Conservation (phyloP, 2,113 vertebrate genomes). For the Boulengeromyrus knoepffleri region DNA sequence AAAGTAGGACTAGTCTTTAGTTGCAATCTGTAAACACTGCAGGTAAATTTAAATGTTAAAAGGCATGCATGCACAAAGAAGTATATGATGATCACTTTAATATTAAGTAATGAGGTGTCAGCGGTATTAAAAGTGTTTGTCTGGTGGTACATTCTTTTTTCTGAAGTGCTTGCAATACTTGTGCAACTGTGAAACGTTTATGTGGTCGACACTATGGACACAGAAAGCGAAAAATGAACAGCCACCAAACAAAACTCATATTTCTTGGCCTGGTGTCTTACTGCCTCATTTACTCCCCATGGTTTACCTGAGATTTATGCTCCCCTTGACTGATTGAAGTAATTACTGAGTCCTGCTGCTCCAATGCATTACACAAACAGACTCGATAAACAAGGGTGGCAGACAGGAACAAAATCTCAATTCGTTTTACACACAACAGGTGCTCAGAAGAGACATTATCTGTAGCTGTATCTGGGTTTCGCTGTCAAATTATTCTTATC, state of each 20-base stretch:
- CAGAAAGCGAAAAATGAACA: slow-evolving; percentile 41
- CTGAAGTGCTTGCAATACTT: neutral
- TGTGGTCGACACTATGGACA: slow-evolving; percentile 31
- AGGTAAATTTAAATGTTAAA: neutral
- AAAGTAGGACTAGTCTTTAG: slow-evolving; percentile 11
- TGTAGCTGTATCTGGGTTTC: neutral
- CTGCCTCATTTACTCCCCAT: slow-evolving; percentile 58
- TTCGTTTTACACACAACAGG: slow-evolving; percentile 14
- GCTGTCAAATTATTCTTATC: neutral
- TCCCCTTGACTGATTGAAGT: slow-evolving; percentile 54
- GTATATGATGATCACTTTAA: neutral
- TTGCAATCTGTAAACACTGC: neutral
- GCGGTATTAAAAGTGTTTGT: neutral
- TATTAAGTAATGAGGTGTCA: neutral
- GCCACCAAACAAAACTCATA: slow-evolving; percentile 50
- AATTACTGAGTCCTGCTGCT: slow-evolving; percentile 59
- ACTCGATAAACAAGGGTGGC: slow-evolving; percentile 37
- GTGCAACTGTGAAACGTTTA: neutral
- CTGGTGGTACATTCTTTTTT: neutral
- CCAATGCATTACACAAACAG: slow-evolving; percentile 55
- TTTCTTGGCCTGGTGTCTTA: slow-evolving; percentile 48
- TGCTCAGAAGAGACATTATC: neutral
- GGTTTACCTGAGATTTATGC: slow-evolving; percentile 58
- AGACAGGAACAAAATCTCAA: slow-evolving; percentile 22
- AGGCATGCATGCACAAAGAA: neutral